Conservation (phyloP, 1,140 invertebrate species). For the Triops cancriformis region DNA sequence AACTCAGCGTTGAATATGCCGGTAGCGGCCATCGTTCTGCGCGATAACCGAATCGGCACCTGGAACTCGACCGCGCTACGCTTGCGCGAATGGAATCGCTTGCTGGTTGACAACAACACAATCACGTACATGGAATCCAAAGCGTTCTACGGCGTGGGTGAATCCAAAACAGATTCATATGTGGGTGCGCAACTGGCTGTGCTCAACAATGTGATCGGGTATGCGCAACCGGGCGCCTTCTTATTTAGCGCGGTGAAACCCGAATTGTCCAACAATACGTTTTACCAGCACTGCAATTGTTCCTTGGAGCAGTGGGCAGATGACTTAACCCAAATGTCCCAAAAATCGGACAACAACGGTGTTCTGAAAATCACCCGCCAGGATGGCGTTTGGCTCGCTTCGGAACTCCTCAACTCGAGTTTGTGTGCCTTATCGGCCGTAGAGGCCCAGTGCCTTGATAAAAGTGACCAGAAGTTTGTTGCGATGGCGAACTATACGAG, state of each 20-base stretch:
- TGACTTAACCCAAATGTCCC: slow-evolving; percentile 23
- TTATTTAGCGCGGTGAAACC: slow-evolving; percentile 14
- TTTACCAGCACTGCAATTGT: slow-evolving; percentile 23
- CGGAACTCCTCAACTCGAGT: slow-evolving; percentile 19
- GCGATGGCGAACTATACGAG: slow-evolving; percentile 21
- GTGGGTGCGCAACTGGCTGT: slow-evolving; percentile 15
- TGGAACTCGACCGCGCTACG: slow-evolving; percentile 14
- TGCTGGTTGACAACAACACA: slow-evolving; percentile 26
- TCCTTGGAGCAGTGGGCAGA: slow-evolving; percentile 16
- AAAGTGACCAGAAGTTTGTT: slow-evolving; percentile 3
- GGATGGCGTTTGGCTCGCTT: slow-evolving; percentile 20
- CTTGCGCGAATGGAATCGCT: slow-evolving; percentile 22
- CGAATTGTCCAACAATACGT: slow-evolving; percentile 19
- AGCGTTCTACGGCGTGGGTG: slow-evolving; percentile 25
- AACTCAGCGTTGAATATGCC: slow-evolving; percentile 16
- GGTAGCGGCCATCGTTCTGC: slow-evolving; percentile 14
- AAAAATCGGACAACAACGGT: background rate
- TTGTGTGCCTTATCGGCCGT: slow-evolving; percentile 6
- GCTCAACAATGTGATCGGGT: slow-evolving; percentile 8
- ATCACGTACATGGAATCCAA: slow-evolving; percentile 17
- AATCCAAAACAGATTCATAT: too few relatives aligned
- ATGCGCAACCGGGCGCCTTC: slow-evolving; percentile 22
- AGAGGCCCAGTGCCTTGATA: slow-evolving; percentile 11
- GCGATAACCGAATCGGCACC: slow-evolving; percentile 17
- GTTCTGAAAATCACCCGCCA: background rate